Conservation (phyloP, 2,797 vertebrate genomes). For the Tapirus indicus region DNA sequence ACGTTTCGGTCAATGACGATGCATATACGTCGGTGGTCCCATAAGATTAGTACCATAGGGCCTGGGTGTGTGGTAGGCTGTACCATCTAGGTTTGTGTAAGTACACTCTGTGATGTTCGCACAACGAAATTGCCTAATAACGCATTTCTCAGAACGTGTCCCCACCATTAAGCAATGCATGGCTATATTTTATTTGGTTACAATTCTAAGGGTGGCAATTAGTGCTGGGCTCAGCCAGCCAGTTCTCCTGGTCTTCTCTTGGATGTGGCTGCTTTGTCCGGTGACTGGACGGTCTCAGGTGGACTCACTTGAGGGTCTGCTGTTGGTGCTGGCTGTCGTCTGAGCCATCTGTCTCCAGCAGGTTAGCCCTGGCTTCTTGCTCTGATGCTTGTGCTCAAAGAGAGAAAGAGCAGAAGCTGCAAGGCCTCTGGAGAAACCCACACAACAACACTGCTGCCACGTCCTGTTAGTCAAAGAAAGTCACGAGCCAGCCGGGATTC, state of each 20-base stretch:
- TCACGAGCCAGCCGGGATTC: not conserved
- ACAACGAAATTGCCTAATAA: too few relatives aligned
- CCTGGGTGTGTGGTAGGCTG: too few relatives aligned
- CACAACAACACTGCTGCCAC: not conserved
- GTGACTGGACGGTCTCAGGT: not conserved
- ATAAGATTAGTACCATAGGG: too few relatives aligned
- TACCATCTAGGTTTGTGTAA: too few relatives aligned
- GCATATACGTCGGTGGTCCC: too few relatives aligned
- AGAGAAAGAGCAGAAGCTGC: not conserved
- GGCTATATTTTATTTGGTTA: not conserved
- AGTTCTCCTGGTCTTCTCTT: not conserved
- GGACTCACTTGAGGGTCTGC: not conserved
- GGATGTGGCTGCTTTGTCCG: not conserved
- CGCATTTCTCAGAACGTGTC: too few relatives aligned
- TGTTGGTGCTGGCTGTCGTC: not conserved
- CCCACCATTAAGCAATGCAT: too few relatives aligned
- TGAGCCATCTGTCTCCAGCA: not conserved
- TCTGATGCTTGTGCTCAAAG: not conserved
- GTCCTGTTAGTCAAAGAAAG: not conserved
- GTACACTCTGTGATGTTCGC: too few relatives aligned
- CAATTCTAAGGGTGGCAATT: not conserved
- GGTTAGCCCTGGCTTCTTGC: not conserved
- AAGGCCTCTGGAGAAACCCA: not conserved
- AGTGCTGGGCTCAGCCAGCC: not conserved
- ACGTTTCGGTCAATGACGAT: too few relatives aligned